These are phyloP conservation scores for Dicrurus megarhynchus DNA, from an alignment of 2,113 vertebrate species.

Conservation along the genomic window DNA sequence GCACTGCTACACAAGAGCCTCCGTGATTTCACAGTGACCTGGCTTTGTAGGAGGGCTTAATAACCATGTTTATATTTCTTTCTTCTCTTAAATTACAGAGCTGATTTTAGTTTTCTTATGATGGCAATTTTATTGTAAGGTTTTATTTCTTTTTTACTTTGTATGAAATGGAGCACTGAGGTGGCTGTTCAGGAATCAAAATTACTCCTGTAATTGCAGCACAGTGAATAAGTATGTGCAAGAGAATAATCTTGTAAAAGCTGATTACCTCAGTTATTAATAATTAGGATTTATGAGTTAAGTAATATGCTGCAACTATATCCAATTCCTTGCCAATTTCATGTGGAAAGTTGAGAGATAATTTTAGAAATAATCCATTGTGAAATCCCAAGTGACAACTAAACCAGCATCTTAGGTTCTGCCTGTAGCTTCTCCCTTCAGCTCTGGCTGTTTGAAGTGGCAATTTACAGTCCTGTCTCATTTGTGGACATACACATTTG, in stretches of 20 bases:
- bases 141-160: background rate
- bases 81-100: background rate
- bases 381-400: background rate
- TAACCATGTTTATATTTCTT: background rate
- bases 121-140: background rate
- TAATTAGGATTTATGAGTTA: slow-evolving; percentile 22
- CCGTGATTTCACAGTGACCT: background rate
- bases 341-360: background rate
- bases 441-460: background rate
- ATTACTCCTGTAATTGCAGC: background rate
- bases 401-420: background rate
- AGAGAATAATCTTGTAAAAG: slow-evolving; percentile 10
- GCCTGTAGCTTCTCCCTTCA: background rate
- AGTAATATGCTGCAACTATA: background rate
- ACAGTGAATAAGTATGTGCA: background rate
- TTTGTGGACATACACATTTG: background rate
- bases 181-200: background rate
- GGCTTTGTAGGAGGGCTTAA: background rate
- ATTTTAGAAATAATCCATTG: background rate
- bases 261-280: slow-evolving; percentile 15
- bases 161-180: background rate
- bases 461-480: background rate
- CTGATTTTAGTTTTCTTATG: background rate
- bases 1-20: background rate
- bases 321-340: background rate